Evolutionary conservation across 2,888 invertebrate genomes (phyloP).

Genomic region (Habrosyne pyritoides): DNA sequence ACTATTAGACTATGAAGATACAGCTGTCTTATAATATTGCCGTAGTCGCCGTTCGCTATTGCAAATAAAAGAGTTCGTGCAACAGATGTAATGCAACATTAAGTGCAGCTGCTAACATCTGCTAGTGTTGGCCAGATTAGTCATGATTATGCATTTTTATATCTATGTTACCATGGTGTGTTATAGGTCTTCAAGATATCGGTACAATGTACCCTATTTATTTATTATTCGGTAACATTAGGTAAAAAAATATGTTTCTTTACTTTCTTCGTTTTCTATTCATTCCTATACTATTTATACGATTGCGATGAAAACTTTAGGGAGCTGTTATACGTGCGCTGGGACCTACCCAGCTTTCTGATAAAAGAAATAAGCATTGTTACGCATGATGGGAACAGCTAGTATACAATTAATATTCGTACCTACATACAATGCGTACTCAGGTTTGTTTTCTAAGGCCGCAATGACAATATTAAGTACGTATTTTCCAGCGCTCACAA

Average conservation of each 20-base stretch:
- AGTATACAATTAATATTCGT: not conserved
- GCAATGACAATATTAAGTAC: conserved; percentile 23
- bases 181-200: not conserved
- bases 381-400: too few relatives aligned
- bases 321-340: too few relatives aligned
- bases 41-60: conserved; percentile 23
- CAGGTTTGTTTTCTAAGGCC: conserved; percentile 15
- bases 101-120: conserved; percentile 35
- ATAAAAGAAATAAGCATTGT: too few relatives aligned
- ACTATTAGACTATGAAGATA: conserved; percentile 25
- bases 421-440: not conserved
- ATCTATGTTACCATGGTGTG: conserved; percentile 19
- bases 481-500: conserved; percentile 4
- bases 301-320: too few relatives aligned
- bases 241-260: too few relatives aligned
- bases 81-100: conserved; percentile 34
- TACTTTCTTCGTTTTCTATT: too few relatives aligned
- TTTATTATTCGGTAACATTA: not conserved
- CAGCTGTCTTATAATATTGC: conserved; percentile 44
- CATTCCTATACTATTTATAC: too few relatives aligned
- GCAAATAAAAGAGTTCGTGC: conserved; percentile 25
- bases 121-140: conserved; percentile 3
- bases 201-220: not conserved
- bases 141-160: not conserved
- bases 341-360: too few relatives aligned